phyloP scores from a whole-genome alignment of 2,888 invertebrate genomes.

The Ophonus ardosiacus region DNA sequence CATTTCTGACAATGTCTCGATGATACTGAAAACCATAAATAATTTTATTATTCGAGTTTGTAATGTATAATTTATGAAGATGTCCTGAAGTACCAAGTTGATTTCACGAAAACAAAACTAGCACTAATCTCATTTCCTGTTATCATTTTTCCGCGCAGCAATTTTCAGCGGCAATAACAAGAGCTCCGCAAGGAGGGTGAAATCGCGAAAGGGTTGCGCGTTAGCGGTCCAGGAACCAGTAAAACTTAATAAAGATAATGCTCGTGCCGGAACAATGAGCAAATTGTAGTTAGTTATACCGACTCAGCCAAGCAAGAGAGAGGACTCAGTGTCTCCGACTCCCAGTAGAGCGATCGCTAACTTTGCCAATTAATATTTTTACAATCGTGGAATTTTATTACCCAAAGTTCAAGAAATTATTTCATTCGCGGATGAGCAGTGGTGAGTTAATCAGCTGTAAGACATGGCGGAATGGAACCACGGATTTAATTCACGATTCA shows the following conservation, averaged over 20 bases:
- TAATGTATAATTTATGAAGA: neutral
- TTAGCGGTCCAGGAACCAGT: conserved; percentile 67
- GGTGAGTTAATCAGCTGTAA: conserved; percentile 30
- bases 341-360: conserved; percentile 71
- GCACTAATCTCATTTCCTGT: conserved; percentile 39
- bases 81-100: neutral
- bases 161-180: conserved; percentile 14
- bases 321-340: conserved; percentile 4
- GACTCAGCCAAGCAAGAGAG: conserved; percentile 21
- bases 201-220: conserved; percentile 38
- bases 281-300: conserved; percentile 73
- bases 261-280: conserved; percentile 74
- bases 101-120: neutral
- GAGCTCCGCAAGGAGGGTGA: neutral
- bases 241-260: conserved; percentile 75
- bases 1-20: no score
- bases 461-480: neutral
- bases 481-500: conserved; percentile 18
- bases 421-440: conserved; percentile 68
- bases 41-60: neutral
- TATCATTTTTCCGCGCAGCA: conserved; percentile 21
- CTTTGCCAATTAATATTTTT: conserved; percentile 75
- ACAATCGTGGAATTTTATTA: conserved; percentile 73
- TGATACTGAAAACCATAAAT: no score
- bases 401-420: conserved; percentile 64